Conservation (phyloP, 2,888 invertebrate species). For the Agapostemon virescens region DNA sequence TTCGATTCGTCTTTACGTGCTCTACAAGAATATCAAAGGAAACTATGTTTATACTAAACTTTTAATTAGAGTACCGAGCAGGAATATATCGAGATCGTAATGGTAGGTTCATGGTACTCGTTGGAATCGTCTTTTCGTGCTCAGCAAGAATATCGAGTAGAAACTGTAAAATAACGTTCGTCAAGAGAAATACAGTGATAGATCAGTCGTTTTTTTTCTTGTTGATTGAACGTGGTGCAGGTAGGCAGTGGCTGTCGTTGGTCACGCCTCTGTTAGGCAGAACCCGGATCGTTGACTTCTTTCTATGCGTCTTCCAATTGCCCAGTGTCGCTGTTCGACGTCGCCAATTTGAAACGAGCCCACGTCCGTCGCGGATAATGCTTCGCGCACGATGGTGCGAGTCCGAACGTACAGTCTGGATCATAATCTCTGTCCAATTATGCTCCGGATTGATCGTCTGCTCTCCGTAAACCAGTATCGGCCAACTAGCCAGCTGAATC, state of each 20-base stretch:
- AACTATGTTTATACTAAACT: too few species aligned
- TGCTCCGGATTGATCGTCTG: background rate
- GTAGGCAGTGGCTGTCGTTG: background rate
- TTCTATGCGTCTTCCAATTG: conserved; percentile 37
- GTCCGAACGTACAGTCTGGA: background rate
- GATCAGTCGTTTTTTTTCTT: background rate
- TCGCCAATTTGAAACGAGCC: conserved; percentile 8
- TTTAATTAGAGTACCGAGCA: too few species aligned
- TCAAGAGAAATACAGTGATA: background rate
- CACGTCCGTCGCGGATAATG: conserved; percentile 19
- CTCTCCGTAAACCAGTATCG: background rate
- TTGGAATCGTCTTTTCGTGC: background rate
- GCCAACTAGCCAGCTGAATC: background rate
- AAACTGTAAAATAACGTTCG: background rate
- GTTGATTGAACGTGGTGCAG: background rate
- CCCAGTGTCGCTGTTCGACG: conserved; percentile 1
- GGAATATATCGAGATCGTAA: too few species aligned
- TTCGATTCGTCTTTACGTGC: background rate
- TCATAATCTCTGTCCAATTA: background rate
- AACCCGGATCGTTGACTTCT: conserved; percentile 40
- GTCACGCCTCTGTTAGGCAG: background rate
- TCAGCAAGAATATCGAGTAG: background rate
- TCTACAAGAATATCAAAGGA: background rate
- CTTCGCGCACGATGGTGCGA: background rate
- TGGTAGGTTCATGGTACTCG: background rate